phyloP scores from a whole-genome alignment of 2,113 vertebrate genomes.

The Lanius ludovicianus region DNA sequence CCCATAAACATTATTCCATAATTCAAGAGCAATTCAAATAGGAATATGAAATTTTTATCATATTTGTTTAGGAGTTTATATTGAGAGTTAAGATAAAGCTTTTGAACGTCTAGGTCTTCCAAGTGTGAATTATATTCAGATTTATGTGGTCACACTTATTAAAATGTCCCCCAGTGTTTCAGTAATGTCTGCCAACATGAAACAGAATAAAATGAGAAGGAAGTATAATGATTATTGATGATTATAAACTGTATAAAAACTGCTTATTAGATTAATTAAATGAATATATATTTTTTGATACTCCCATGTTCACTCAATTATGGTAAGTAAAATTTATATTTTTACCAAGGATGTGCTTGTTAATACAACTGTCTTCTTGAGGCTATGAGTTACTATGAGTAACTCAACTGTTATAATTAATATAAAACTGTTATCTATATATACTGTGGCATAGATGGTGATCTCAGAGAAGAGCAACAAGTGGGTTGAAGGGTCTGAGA shows the following conservation, averaged over 20 bases:
- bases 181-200: background rate
- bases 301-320: background rate
- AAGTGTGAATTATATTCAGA: background rate
- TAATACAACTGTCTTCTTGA: background rate
- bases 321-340: background rate
- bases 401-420: background rate
- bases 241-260: background rate
- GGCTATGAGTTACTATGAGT: background rate
- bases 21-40: background rate
- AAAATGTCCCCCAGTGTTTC: background rate
- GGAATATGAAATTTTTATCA: background rate
- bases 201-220: background rate
- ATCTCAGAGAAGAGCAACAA: background rate
- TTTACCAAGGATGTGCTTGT: background rate
- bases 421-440: background rate
- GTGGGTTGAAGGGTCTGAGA: background rate
- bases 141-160: conserved; percentile 6
- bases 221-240: background rate
- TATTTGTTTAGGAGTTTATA: background rate
- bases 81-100: background rate
- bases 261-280: background rate
- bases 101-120: background rate
- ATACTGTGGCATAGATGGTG: background rate
- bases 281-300: background rate
- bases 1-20: background rate